Evolutionary conservation across 2,113 vertebrate species (phyloP).

Genomic region (Callithrix jacchus): DNA sequence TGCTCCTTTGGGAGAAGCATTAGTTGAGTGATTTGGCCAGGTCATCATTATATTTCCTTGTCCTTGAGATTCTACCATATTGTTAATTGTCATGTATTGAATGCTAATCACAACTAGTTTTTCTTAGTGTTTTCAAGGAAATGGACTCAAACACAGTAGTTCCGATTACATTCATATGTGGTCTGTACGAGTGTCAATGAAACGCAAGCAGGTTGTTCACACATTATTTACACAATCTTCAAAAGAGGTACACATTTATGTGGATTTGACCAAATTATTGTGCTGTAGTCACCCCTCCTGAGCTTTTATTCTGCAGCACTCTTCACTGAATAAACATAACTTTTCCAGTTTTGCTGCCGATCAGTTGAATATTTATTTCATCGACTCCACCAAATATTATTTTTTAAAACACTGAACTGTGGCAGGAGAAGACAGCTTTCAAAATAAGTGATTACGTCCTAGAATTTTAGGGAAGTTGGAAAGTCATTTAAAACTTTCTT

Average conservation of each 20-base stretch:
- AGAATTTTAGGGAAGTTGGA: conserved; percentile 60
- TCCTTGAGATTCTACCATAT: not conserved
- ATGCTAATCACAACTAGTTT: not conserved
- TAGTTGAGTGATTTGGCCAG: not conserved
- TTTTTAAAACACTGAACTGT: conserved; percentile 59
- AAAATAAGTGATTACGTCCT: conserved; percentile 53
- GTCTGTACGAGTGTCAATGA: not conserved
- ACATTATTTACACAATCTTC: too few species aligned
- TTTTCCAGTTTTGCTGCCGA: conserved; percentile 25
- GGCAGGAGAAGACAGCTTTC: conserved; percentile 46
- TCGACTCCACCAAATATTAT: conserved; percentile 49
- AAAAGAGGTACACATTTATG: rapidly evolving
- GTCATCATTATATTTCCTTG: not conserved
- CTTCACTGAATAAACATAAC: not conserved
- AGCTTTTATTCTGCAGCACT: not conserved
- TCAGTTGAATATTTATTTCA: conserved; percentile 54
- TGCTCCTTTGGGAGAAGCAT: not conserved
- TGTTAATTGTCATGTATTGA: not conserved
- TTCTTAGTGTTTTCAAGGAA: not conserved
- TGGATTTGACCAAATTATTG: not conserved
- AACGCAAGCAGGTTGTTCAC: not conserved
- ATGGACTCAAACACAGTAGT: not conserved
- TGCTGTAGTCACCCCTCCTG: not conserved
- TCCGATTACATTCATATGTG: not conserved
- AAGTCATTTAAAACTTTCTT: conserved; percentile 71